These are phyloP conservation scores for Actenoides hombroni DNA, from an alignment of 2,113 vertebrate species.

Conservation along the genomic window DNA sequence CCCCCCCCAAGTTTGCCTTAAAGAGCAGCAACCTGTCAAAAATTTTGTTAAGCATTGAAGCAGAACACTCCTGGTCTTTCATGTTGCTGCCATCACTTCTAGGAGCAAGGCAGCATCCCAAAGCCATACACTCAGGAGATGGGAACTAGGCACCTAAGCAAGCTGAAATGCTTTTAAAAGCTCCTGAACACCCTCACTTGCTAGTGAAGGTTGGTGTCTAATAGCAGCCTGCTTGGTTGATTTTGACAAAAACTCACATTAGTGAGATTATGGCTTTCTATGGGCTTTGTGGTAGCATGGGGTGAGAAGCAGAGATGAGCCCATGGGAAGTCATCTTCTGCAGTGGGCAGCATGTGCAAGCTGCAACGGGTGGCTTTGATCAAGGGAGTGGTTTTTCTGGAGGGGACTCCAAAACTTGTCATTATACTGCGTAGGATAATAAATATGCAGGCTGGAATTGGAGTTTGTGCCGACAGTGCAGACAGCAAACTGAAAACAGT, in stretches of 20 bases:
- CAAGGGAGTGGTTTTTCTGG: background rate
- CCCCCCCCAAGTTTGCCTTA: background rate
- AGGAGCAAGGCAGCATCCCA: background rate
- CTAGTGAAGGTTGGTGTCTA: background rate
- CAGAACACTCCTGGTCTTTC: background rate
- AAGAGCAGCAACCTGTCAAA: background rate
- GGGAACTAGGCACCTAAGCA: background rate
- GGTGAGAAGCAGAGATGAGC: background rate
- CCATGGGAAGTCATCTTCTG: background rate
- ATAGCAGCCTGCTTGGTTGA: background rate
- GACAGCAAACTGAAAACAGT: background rate
- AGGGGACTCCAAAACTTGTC: background rate
- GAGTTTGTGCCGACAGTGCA: fast-evolving
- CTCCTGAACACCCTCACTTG: background rate
- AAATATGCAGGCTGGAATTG: background rate
- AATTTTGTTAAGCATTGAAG: background rate
- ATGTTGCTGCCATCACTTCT: fast-evolving
- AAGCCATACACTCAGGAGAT: background rate
- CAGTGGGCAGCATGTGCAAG: background rate
- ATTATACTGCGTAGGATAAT: too few relatives aligned
- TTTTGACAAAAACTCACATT: background rate
- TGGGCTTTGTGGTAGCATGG: background rate
- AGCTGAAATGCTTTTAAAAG: background rate
- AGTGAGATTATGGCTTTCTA: background rate
- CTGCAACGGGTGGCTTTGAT: background rate